phyloP scores from a whole-genome alignment of 1,140 invertebrate species.

The Ladona fulva region DNA sequence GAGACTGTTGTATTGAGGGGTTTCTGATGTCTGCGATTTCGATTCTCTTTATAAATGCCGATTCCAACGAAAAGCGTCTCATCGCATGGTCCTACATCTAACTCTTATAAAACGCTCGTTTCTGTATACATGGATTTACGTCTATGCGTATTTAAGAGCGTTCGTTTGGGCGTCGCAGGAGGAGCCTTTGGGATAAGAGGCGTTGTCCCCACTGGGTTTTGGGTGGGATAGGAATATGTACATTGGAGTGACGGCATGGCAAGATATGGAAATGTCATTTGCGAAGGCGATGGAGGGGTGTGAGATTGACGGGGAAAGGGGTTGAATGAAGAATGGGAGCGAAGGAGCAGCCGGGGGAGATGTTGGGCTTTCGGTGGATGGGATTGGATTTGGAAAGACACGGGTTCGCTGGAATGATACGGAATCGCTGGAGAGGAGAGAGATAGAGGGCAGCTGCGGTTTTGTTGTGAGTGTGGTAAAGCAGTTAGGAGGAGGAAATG shows the following conservation, averaged over 20 bases:
- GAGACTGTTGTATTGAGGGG: too few relatives aligned
- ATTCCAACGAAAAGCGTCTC: too few relatives aligned
- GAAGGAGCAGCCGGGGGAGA: not conserved
- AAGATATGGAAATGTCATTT: constrained; percentile 10
- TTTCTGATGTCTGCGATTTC: too few relatives aligned
- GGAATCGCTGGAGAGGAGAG: not conserved
- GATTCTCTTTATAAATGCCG: too few relatives aligned
- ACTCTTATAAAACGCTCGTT: too few relatives aligned
- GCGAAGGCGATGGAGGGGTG: not conserved
- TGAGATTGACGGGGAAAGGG: not conserved
- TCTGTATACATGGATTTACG: too few relatives aligned
- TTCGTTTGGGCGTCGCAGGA: too few relatives aligned
- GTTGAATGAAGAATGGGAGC: not conserved
- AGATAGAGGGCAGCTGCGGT: not conserved
- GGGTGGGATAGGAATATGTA: not conserved
- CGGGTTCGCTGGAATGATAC: constrained; percentile 7
- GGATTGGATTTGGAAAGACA: constrained; percentile 9
- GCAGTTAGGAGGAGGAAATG: not conserved
- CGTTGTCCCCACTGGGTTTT: not conserved
- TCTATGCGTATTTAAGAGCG: too few relatives aligned
- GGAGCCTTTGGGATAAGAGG: too few relatives aligned
- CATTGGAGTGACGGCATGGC: not conserved
- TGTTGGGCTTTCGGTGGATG: not conserved
- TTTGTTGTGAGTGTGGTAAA: not conserved
- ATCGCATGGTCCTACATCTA: too few relatives aligned